These are phyloP conservation scores for Dendroctonus valens DNA, from an alignment of 1,140 invertebrate species.

Conservation along the genomic window DNA sequence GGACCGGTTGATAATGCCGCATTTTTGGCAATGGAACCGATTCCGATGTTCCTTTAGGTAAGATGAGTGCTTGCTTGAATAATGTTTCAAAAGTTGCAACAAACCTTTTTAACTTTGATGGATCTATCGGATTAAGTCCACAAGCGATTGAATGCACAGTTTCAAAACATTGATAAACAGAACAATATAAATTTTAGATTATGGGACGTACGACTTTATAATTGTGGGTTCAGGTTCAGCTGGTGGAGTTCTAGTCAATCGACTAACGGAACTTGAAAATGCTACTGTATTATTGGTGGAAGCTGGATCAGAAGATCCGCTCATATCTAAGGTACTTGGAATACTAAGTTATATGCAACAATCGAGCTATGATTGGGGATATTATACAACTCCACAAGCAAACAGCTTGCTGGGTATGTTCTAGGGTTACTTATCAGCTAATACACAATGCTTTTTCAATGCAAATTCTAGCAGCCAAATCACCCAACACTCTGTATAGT, in stretches of 20 bases:
- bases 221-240: constrained; percentile 38
- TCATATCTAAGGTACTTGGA: constrained; percentile 37
- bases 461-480: too few species aligned
- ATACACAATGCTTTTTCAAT: background rate
- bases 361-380: constrained; percentile 63
- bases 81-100: too few species aligned
- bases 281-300: constrained; percentile 42
- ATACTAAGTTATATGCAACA: constrained; percentile 15
- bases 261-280: constrained; percentile 27
- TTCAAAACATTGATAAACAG: too few species aligned
- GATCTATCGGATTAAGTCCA: too few species aligned
- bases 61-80: too few species aligned
- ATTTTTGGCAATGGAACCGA: too few species aligned
- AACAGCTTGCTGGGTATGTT: constrained; percentile 27
- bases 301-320: constrained; percentile 41
- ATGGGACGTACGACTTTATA: constrained; percentile 36
- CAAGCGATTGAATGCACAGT: too few species aligned
- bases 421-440: constrained; percentile 38
- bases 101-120: too few species aligned
- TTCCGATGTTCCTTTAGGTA: too few species aligned
- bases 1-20: too few species aligned
- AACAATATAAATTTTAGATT: constrained; percentile 16
- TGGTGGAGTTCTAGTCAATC: constrained; percentile 32
- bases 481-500: background rate
- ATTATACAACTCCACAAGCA: constrained; percentile 54